phyloP scores from a whole-genome alignment of 2,113 vertebrate genomes.

The Stigmatopora argus region DNA sequence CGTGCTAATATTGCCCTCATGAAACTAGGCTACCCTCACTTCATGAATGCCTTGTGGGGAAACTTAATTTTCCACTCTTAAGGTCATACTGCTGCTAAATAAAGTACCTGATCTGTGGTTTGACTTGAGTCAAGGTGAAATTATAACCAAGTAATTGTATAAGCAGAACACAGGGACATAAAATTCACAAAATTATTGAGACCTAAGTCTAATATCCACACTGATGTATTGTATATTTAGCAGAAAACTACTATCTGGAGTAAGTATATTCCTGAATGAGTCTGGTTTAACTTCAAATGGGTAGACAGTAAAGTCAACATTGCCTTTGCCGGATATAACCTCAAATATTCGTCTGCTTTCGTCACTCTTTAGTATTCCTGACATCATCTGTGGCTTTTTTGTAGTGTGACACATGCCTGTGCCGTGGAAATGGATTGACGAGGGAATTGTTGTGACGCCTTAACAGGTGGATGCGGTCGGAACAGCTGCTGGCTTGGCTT shows the following conservation, averaged over 20 bases:
- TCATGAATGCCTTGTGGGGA: constrained; percentile 17
- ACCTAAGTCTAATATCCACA: too few species aligned
- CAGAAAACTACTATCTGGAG: not conserved
- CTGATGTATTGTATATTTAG: not conserved
- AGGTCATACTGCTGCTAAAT: constrained; percentile 17
- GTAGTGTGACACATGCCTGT: constrained; percentile 18
- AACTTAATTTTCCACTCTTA: not conserved
- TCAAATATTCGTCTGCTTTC: not conserved
- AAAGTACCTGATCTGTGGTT: constrained; percentile 26
- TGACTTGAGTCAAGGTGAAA: constrained; percentile 9
- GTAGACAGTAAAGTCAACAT: not conserved
- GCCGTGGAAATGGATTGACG: constrained; percentile 26
- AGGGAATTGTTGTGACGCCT: constrained; percentile 30
- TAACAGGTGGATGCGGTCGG: constrained; percentile 26
- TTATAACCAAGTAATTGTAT: not conserved
- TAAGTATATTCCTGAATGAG: not conserved
- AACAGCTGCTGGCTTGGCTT: constrained; percentile 22
- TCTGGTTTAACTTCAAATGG: not conserved
- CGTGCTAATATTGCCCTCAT: constrained; percentile 21
- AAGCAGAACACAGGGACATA: not conserved
- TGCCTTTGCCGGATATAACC: not conserved
- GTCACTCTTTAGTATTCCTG: not conserved
- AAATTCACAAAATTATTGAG: too few species aligned
- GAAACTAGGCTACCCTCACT: constrained; percentile 41
- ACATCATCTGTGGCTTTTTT: constrained; percentile 5